A percentile compares a stretch with the other conserved stretches of the same genome.
These are phyloP conservation scores for Sitta carolinensis DNA, from an alignment of 2,797 vertebrate species.

Conservation along the genomic window DNA sequence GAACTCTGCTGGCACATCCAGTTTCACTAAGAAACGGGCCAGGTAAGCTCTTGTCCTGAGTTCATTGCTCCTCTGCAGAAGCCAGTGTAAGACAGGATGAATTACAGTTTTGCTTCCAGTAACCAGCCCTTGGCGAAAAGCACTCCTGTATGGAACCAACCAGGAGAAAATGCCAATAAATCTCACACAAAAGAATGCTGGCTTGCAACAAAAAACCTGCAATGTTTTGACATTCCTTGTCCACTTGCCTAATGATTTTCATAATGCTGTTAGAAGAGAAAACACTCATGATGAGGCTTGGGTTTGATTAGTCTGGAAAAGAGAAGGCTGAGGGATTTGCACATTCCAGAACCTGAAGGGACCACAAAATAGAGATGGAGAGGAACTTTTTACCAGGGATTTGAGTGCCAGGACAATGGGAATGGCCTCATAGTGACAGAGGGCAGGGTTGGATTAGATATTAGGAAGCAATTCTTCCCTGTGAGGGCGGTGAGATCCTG, in stretches of 20 bases:
- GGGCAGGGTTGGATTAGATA: background rate
- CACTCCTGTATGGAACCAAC: conserved; percentile 77
- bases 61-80: conserved; percentile 88
- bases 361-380: background rate
- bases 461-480: background rate
- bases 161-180: background rate
- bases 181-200: background rate
- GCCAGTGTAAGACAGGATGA: conserved; percentile 93
- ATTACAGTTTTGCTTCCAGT: conserved; percentile 91
- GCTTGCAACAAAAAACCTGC: background rate
- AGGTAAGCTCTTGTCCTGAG: conserved; percentile 96
- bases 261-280: background rate
- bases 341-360: background rate
- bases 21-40: conserved; percentile 90
- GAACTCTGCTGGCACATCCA: conserved; percentile 93
- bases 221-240: background rate
- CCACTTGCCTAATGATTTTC: background rate
- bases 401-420: background rate
- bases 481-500: background rate
- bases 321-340: background rate
- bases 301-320: background rate
- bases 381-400: background rate
- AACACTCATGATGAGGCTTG: background rate
- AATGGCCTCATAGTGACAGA: background rate
- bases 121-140: conserved; percentile 92